Base-by-base conservation (phyloP, 2,113 vertebrate species). In the Anser brachyrhynchus region DNA sequence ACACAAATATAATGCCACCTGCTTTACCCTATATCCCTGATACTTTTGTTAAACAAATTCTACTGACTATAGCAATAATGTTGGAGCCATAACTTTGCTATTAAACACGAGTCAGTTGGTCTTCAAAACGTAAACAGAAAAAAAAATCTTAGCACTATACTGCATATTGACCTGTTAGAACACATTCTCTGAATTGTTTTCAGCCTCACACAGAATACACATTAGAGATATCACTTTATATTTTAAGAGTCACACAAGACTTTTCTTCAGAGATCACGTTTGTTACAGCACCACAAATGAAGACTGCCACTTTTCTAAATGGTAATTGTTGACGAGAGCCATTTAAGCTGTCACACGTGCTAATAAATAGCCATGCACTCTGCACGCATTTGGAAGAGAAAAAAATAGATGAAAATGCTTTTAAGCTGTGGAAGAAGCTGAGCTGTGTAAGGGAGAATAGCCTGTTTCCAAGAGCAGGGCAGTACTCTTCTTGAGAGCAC, bases 251-350 rank as follows among this genome's bases (percentile, higher is more conserved):
- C 26, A 65, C 28, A 37, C 4, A 6, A 43, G 84, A n/a, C 44
- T 81, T 66, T 55, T 70, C 23, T 78, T 82, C 52, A 29, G 54
- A 91, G 62, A 93, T 93, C 16, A 49, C 80, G 96, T 97, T 97
- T 10, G 18, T 75, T 84, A 58, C 51, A 72, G 46, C 15, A 61
- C 57, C 69, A 55, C 86, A 84, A 93, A 76, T n/a, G 66, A 91
- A 70, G 86, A 46, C 29, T 77, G 51, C 57, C 78, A 76, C 65
- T 94, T 91, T 88, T 49, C 62, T 92, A 93, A 89, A 89, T 65
- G 87, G 51, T 84, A 94, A 58, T 57, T 90, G 58, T 54, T 93
- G 91, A 76, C 85, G 92, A 91, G 54, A 93, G 77, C 35, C 73
- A 67, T 91, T 95, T 90, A 92, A 95, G 84, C 66, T 87, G 90